phyloP scores from a whole-genome alignment of 1,140 invertebrate species.

The Rhyzopertha dominica region DNA sequence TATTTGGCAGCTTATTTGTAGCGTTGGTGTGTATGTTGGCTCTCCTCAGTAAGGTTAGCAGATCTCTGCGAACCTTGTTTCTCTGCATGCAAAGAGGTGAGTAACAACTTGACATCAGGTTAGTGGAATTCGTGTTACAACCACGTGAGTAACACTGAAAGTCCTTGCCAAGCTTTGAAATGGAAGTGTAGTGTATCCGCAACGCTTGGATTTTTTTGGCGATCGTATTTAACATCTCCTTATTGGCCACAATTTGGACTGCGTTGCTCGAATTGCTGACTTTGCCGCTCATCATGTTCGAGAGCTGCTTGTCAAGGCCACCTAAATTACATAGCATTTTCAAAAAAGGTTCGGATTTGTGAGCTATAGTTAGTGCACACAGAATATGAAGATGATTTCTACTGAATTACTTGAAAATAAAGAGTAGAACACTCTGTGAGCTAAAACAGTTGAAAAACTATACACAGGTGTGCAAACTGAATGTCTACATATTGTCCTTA shows the following conservation, averaged over 20 bases:
- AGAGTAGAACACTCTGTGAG: no score
- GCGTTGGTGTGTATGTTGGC: conserved; percentile 46
- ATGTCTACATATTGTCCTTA: no score
- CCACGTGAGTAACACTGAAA: conserved; percentile 64
- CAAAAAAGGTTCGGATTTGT: no score
- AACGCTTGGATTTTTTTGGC: conserved; percentile 61
- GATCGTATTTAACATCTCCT: conserved; percentile 51
- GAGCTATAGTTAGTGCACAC: no score
- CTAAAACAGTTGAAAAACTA: no score
- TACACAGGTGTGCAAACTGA: no score
- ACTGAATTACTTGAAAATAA: no score
- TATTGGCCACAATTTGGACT: conserved; percentile 30
- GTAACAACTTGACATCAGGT: conserved; percentile 61
- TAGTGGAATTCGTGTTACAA: conserved; percentile 58
- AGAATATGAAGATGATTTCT: no score
- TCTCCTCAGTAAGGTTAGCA: conserved; percentile 60
- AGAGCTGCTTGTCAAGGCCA: conserved; percentile 45
- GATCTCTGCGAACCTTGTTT: conserved; percentile 60
- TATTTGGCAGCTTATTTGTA: conserved; percentile 22
- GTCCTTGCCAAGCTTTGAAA: conserved; percentile 58
- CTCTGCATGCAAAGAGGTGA: conserved; percentile 71
- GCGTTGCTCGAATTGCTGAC: conserved; percentile 18
- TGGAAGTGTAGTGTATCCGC: conserved; percentile 58
- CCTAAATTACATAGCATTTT: no score
- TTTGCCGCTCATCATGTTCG: conserved; percentile 45